Conservation (phyloP, 2,797 vertebrate genomes). For the Sebastes nivosus region DNA sequence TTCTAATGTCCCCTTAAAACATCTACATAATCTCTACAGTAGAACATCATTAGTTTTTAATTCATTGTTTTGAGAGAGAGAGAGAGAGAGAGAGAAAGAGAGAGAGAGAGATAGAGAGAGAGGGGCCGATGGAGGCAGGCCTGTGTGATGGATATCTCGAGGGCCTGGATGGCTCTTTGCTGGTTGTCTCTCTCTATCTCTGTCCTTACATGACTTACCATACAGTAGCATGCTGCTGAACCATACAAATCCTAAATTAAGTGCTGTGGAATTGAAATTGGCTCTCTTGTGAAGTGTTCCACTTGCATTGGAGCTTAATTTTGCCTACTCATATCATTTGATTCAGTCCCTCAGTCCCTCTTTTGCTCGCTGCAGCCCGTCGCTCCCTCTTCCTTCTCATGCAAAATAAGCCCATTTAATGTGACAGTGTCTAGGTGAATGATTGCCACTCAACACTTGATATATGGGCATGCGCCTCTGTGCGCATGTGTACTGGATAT, state of each 20-base stretch:
- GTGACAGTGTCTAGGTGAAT: conserved; percentile 78
- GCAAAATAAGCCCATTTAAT: conserved; percentile 79
- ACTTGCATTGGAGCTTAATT: conserved; percentile 83
- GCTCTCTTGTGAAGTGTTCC: conserved; percentile 84
- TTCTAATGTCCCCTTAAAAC: conserved; percentile 21
- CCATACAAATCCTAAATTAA: conserved; percentile 82
- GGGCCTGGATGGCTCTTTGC: conserved; percentile 61
- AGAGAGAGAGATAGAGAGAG: background rate
- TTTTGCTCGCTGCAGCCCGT: conserved; percentile 68
- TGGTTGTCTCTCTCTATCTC: conserved; percentile 55
- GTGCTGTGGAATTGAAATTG: conserved; percentile 81
- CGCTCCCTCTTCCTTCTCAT: conserved; percentile 70
- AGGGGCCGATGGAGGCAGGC: conserved; percentile 41
- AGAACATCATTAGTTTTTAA: conserved; percentile 67
- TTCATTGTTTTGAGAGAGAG: conserved; percentile 40
- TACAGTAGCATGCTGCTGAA: conserved; percentile 70
- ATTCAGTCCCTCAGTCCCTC: conserved; percentile 74
- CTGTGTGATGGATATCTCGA: conserved; percentile 68
- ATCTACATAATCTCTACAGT: conserved; percentile 28
- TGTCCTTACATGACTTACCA: conserved; percentile 71
- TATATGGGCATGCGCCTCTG: conserved; percentile 59
- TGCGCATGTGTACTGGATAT: conserved; percentile 55
- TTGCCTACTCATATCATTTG: conserved; percentile 84
- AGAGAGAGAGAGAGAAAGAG: no score
- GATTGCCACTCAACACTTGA: conserved; percentile 76